Evolutionary conservation across 2,797 vertebrate genomes (phyloP).

Genomic region (Schizothorax lantsangensis): DNA sequence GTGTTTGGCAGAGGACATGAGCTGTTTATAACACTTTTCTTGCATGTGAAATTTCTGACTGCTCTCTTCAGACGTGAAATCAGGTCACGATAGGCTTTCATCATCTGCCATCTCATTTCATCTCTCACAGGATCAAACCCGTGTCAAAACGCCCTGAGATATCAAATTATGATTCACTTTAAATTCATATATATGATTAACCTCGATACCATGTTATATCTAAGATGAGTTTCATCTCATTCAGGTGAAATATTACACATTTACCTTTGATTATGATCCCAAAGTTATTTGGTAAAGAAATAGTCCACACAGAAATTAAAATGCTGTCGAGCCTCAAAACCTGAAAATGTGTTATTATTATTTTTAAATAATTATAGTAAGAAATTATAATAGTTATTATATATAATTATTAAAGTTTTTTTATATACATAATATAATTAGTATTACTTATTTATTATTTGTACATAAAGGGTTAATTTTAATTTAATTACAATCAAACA

Average conservation of each 20-base stretch:
- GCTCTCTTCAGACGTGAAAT: constrained; percentile 8
- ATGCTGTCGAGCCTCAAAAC: neutral
- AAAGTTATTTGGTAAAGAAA: neutral
- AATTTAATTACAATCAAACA: too few species aligned
- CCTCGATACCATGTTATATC: neutral
- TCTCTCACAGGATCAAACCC: constrained; percentile 20
- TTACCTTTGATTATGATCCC: neutral
- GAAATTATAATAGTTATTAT: too few species aligned
- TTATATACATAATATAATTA: too few species aligned
- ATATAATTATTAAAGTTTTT: too few species aligned
- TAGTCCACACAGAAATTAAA: neutral
- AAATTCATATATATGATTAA: neutral
- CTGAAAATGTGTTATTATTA: neutral
- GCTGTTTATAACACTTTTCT: constrained; percentile 45
- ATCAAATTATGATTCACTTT: constrained; percentile 1
- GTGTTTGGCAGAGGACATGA: neutral
- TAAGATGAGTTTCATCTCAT: neutral
- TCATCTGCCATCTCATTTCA: neutral
- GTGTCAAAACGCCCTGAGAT: constrained; percentile 10
- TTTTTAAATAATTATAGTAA: neutral
- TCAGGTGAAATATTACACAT: neutral
- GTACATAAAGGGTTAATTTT: too few species aligned
- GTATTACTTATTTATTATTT: too few species aligned
- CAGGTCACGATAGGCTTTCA: constrained; percentile 45
- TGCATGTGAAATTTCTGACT: constrained; percentile 34